Evolutionary conservation across 2,797 vertebrate genomes (phyloP).

Genomic region (Chlorospingus semifuscus): DNA sequence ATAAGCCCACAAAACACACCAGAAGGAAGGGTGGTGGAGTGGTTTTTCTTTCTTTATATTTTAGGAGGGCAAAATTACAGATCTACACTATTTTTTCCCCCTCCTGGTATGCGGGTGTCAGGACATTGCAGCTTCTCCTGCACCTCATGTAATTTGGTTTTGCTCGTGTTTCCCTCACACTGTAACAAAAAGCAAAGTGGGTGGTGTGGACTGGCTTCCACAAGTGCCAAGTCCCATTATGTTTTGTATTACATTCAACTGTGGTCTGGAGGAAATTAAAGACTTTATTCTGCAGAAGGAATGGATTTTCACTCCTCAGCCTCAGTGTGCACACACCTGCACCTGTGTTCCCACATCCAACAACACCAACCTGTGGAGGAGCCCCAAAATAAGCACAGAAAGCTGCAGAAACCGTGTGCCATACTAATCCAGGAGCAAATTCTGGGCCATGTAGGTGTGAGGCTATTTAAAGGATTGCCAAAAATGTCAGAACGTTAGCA

Average conservation of each 20-base stretch:
- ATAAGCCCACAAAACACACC: not conserved
- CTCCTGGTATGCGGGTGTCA: not conserved
- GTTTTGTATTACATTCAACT: not conserved
- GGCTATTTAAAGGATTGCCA: constrained; percentile 16
- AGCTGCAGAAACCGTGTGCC: not conserved
- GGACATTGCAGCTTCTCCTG: constrained; percentile 16
- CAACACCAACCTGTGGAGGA: not conserved
- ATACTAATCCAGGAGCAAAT: not conserved
- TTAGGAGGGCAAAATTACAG: not conserved
- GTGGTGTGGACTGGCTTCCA: constrained; percentile 1
- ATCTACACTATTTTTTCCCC: not conserved
- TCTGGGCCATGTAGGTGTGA: constrained; percentile 32
- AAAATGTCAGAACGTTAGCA: constrained; percentile 5
- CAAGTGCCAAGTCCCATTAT: not conserved
- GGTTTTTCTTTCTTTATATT: not conserved
- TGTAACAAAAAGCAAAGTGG: constrained; percentile 1
- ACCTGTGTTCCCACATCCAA: not conserved
- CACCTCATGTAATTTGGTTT: not conserved
- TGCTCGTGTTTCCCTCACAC: not conserved
- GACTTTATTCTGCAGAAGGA: not conserved
- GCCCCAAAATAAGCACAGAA: not conserved
- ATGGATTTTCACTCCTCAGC: not conserved
- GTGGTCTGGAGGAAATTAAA: not conserved
- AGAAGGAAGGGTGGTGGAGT: not conserved
- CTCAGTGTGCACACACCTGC: not conserved